Evolutionary conservation across 1,140 invertebrate species (phyloP), one percentile per base, ranked within the genome.

Genomic region (Sarcophaga peregrina): DNA sequence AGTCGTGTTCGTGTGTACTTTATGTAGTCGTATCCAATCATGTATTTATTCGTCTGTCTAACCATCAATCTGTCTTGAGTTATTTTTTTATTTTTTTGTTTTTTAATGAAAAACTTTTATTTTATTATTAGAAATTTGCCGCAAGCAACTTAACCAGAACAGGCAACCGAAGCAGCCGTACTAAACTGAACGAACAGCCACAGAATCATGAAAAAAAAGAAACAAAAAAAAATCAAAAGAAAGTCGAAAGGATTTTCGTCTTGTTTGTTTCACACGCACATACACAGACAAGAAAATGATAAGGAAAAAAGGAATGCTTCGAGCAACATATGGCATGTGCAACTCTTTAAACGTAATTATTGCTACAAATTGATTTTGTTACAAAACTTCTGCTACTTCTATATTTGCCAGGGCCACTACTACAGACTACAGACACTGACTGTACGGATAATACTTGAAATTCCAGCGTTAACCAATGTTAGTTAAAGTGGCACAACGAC

Each of bases 261-360:
- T 45, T 74, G 13, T 74, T 11, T n/a, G n/a, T n/a, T n/a, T n/a
- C n/a, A n/a, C n/a, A n/a, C n/a, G n/a, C n/a, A n/a, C n/a, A n/a
- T n/a, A n/a, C 46, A 78, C 7, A 50, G 47, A 50, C 17, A 72
- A n/a, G 9, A 11, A 74, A 50, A 78, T 50, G 75, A 78, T 78
- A 47, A 78, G n/a, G n/a, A n/a, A n/a, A n/a, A n/a, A n/a, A n/a
- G 17, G 48, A 78, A 78, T 50, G 75, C 75, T 78, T 78, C 75
- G n/a, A 78, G 75, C 75, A 78, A 78, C 75, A 78, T 78, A 78
- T 78, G 75, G 75, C 75, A 78, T 50, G 75, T 78, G n/a, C n/a
- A 78, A 78, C 75, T 78, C 75, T 78, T 78, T 78, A 78, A 78
- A 78, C 75, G 75, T 78, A 78, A 78, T 78, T 78, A 78, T 78